Conservation (phyloP, 2,888 invertebrate genomes). For the Drosophila mimica region DNA sequence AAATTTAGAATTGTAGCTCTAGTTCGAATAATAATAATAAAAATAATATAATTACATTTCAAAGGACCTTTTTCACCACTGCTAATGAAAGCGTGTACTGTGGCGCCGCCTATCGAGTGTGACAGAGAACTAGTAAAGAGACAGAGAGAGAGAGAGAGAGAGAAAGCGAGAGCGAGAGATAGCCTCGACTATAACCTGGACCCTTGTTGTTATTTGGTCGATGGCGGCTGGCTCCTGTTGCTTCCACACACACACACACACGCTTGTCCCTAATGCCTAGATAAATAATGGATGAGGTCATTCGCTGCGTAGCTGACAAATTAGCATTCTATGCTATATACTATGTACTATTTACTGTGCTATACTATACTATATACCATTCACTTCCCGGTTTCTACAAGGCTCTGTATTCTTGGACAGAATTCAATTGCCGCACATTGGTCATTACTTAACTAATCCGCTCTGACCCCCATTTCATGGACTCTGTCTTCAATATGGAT, state of each 20-base stretch:
- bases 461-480: slow-evolving; percentile 30
- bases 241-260: slow-evolving; percentile 21
- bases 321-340: slow-evolving; percentile 38
- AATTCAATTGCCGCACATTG: slow-evolving; percentile 10
- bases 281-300: slow-evolving; percentile 66
- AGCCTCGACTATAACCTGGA: background rate
- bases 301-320: slow-evolving; percentile 45
- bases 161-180: background rate
- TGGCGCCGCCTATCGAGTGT: slow-evolving; percentile 4
- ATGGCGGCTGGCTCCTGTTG: slow-evolving; percentile 45
- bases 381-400: slow-evolving; percentile 29
- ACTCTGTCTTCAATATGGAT: slow-evolving; percentile 46
- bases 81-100: background rate
- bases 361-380: background rate
- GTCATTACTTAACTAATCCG: slow-evolving; percentile 20
- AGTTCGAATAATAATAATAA: background rate
- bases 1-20: background rate
- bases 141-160: background rate
- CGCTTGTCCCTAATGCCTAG: slow-evolving; percentile 3
- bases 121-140: background rate
- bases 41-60: background rate
- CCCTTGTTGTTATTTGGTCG: slow-evolving; percentile 35
- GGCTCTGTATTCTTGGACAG: slow-evolving; percentile 38
- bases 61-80: slow-evolving; percentile 2
- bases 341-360: background rate